Evolutionary conservation across 2,113 vertebrate species (phyloP), one percentile per base, ranked within the genome.

Genomic region (Mirza zaza): DNA sequence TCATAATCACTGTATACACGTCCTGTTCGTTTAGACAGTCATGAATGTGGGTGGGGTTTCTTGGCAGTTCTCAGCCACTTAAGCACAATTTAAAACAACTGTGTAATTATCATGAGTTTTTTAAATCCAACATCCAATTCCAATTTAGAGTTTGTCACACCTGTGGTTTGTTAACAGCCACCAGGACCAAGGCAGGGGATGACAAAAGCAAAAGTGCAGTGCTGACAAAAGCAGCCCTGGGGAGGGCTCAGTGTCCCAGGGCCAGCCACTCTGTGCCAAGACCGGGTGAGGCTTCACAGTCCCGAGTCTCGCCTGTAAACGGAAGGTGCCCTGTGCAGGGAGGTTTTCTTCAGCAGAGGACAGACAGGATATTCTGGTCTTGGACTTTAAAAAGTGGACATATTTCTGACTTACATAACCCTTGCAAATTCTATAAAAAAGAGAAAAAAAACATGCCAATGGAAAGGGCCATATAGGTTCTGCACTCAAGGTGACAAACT

Each of bases 21-120:
- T 98, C 98, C 98, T 98, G 96, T 97, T 97, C 97, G 17, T 96
- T 97, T 97, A 97, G 76, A 98, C 97, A 96, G 93, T 97, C 14
- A 94, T 87, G 92, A 97, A 87, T 92, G 96, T 97, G 98, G 98
- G 98, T 97, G 97, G 97, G 97, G 98, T 87, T 96, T 95, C 96
- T 91, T 89, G 98, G 98, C 98, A 98, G 98, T 92, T 95, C 67
- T 97, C 65, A 88, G 95, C 96, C 80, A 57, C 97, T 98, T 97
- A 89, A 96, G 92, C 76, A 83, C 97, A 55, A 89, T 96, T 97
- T 95, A 70, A 98, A 96, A 96, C 97, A 98, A 98, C 84, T 97
- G 57, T 97, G 98, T 96, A 97, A 97, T 96, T 98, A 39, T 1
- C 92, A 57, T 39, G 14, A 96, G 91, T 63, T 96, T 92, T 95